Percentiles rank a stretch among this genome's conserved stretches.
phyloP scores from a whole-genome alignment of 2,113 vertebrate genomes.

The Erythrolamprus reginae region DNA sequence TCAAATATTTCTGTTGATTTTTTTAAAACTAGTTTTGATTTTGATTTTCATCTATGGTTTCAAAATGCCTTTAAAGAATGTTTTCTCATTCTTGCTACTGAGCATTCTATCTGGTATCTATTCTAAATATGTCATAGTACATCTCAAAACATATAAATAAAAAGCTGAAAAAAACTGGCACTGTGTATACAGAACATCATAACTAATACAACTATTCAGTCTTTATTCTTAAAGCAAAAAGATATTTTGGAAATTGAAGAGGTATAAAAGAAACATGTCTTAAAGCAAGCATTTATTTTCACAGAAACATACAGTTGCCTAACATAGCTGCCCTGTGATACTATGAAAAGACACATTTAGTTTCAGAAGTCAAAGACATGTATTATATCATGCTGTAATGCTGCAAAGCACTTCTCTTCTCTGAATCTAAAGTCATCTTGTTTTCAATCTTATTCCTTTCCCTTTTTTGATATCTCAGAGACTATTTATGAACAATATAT shows the following conservation, averaged over 20 bases:
- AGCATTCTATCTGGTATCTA: background rate
- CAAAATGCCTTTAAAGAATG: conserved; percentile 17
- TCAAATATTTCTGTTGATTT: background rate
- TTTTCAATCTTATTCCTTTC: background rate
- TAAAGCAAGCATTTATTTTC: background rate
- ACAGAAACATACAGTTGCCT: background rate
- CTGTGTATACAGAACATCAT: background rate
- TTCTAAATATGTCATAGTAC: conserved; percentile 22
- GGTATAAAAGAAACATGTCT: background rate
- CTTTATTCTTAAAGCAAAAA: background rate
- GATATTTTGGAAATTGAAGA: background rate
- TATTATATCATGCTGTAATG: background rate
- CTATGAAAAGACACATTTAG: background rate
- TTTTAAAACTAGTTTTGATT: conserved; percentile 5
- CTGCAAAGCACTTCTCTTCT: background rate
- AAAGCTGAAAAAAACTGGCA: background rate
- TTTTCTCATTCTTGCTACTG: conserved; percentile 1
- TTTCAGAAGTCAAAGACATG: background rate
- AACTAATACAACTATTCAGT: background rate
- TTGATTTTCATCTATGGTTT: conserved; percentile 28
- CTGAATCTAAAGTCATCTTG: background rate
- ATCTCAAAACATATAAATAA: conserved; percentile 4
- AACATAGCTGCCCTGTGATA: background rate
- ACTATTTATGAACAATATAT: background rate
- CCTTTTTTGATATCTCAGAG: background rate